Evolutionary conservation across 2,888 invertebrate species (phyloP).

Genomic region (Drosophila paracracens): DNA sequence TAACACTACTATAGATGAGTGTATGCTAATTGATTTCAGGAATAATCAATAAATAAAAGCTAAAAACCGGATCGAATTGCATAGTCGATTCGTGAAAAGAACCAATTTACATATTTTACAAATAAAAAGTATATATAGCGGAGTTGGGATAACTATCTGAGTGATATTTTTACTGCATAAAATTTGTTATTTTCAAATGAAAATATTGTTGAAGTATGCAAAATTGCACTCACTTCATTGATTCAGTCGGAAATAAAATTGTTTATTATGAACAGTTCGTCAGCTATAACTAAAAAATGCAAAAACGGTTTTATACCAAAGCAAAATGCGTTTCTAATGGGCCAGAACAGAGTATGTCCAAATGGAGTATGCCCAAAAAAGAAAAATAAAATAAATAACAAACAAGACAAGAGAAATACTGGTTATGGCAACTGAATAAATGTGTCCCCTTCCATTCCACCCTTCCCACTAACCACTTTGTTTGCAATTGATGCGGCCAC

Average conservation of each 20-base stretch:
- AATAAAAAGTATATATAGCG: not conserved
- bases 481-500: conserved; percentile 51
- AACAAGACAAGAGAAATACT: conserved; percentile 13
- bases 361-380: conserved; percentile 3
- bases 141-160: not conserved
- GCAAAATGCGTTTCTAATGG: conserved; percentile 13
- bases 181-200: not conserved
- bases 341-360: not conserved
- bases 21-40: not conserved
- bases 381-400: not conserved
- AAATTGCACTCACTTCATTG: not conserved
- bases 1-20: not conserved
- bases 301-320: not conserved
- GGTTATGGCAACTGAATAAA: conserved; percentile 38
- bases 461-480: conserved; percentile 38
- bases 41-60: not conserved
- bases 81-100: no score
- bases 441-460: not conserved
- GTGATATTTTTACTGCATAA: not conserved
- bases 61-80: not conserved
- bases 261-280: not conserved
- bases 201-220: not conserved
- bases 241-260: not conserved
- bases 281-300: not conserved
- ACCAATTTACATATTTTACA: not conserved